Conservation (phyloP, 2,113 vertebrate species). For the Caracal caracal region DNA sequence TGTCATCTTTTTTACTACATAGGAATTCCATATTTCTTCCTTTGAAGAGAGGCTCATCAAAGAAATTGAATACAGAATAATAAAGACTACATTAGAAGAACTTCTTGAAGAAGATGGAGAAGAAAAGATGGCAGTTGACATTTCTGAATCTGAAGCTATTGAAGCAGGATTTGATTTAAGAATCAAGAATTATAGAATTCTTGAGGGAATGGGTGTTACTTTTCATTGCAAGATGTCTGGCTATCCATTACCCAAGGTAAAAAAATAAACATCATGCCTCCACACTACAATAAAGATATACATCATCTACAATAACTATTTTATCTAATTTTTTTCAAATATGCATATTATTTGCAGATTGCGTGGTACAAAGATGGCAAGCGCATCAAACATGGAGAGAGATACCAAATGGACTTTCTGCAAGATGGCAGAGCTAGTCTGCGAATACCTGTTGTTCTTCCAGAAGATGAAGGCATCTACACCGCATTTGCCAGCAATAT, state of each 20-base stretch:
- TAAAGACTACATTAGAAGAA: constrained; percentile 94
- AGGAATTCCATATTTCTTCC: constrained; percentile 97
- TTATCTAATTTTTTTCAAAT: neutral
- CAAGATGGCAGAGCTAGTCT: constrained; percentile 95
- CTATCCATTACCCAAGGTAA: constrained; percentile 96
- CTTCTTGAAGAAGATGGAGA: constrained; percentile 95
- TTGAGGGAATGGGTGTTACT: constrained; percentile 96
- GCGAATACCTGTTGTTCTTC: constrained; percentile 92
- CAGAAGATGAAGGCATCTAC: constrained; percentile 98
- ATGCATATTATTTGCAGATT: constrained; percentile 86
- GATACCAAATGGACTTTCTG: constrained; percentile 93
- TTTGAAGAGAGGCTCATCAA: constrained; percentile 98
- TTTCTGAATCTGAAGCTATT: constrained; percentile 90
- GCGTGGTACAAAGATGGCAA: constrained; percentile 98
- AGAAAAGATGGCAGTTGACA: constrained; percentile 90
- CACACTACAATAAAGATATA: neutral
- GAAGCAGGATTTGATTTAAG: constrained; percentile 92
- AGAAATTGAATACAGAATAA: constrained; percentile 97
- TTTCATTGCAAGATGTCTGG: constrained; percentile 97
- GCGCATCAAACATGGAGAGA: constrained; percentile 91
- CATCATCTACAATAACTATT: neutral
- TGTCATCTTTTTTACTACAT: constrained; percentile 55
- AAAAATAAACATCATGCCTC: neutral
- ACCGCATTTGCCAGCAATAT: constrained; percentile 95
- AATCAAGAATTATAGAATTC: constrained; percentile 95